Evolutionary conservation across 2,888 invertebrate species (phyloP), one percentile per base, ranked within the genome.

Genomic region (Aphelenchoides bicaudatus): DNA sequence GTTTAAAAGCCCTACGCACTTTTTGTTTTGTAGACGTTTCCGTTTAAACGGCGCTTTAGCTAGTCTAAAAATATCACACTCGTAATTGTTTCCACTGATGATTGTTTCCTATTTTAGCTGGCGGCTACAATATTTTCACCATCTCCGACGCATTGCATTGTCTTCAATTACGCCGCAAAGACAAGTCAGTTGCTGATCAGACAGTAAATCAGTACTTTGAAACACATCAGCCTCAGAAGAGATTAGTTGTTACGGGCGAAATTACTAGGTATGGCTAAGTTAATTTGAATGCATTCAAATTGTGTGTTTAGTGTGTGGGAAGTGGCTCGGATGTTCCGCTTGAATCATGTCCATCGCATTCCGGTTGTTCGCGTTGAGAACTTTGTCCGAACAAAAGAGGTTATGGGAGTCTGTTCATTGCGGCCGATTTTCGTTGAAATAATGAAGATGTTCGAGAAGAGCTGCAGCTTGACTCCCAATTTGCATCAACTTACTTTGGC

Each of bases 291-390:
- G 8, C 34, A 34, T 34, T n/a, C 8, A 34, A 34, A 10, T n/a
- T 10, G n/a, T 34, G 34, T 34, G 2, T 25, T 67, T 67, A 25
- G 56, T 72, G 68, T 74, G 39, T 76, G 76, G 76, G 74, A 76
- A 37, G 72, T 75, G 19, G 70, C 75, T 23, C 63, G 70, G 27
- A 65, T 74, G 46, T 68, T 76, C 59, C 61, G 69, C 19, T 57
- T 71, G 54, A 76, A 76, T 62, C 65, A 67, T 23, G 68, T 76
- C 13, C 73, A 73, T 63, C 70, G 73, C 28, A 68, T 76, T 43
- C 75, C 76, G 3, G 65, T 76, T 28, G 63, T 73, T 23, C 63
- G 65, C 59, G 62, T 57, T 30, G 62, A 62, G 23, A 31, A 50
- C 19, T 47, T 34, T 13, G n/a, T 38, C 2, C 53, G 46, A 8